phyloP scores from a whole-genome alignment of 2,888 invertebrate species.

The Neoscelio sp. region DNA sequence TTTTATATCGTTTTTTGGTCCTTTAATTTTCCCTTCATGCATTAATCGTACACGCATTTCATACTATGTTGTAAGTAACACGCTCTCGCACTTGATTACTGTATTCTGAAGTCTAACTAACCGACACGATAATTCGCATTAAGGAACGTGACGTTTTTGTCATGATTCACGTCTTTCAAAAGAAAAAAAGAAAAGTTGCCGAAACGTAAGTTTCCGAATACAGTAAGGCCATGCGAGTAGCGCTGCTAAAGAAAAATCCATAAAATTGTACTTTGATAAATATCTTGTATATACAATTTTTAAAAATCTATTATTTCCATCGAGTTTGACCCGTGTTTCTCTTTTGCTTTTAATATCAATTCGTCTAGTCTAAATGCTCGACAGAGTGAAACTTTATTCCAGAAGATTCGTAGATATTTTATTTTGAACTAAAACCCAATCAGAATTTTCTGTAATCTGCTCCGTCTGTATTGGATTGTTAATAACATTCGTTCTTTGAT shows the following conservation, averaged over 20 bases:
- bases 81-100: constrained; percentile 66
- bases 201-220: constrained; percentile 61
- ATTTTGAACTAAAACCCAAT: constrained; percentile 48
- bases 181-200: constrained; percentile 7
- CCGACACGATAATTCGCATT: constrained; percentile 39
- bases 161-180: constrained; percentile 11
- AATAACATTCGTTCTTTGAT: constrained; percentile 25
- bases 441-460: constrained; percentile 7
- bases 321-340: background rate
- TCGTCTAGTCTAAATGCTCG: background rate
- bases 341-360: constrained; percentile 5
- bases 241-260: constrained; percentile 44
- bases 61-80: constrained; percentile 65
- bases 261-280: constrained; percentile 41
- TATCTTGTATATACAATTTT: background rate
- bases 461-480: constrained; percentile 12
- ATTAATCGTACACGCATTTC: constrained; percentile 66
- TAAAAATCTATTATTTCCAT: background rate
- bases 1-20: constrained; percentile 67
- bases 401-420: constrained; percentile 40
- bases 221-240: constrained; percentile 63
- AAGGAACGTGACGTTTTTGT: constrained; percentile 25
- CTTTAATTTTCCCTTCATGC: constrained; percentile 67
- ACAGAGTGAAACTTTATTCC: constrained; percentile 12
- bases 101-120: constrained; percentile 62